Evolutionary conservation across 2,888 invertebrate species (phyloP).

Genomic region (Enchytraeus crypticus): DNA sequence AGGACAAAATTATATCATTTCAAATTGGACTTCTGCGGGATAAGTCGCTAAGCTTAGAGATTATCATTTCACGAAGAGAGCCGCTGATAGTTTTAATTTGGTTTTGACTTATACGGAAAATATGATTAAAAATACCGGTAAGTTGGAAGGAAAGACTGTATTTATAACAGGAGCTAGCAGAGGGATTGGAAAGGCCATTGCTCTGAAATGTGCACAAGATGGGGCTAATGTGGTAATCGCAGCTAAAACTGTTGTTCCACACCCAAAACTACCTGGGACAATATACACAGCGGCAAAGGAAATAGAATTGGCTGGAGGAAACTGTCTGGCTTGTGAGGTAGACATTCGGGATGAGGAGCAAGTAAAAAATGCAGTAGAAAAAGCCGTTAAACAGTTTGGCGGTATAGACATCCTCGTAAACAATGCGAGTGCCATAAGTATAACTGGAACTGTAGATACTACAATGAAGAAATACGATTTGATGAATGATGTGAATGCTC

Average conservation of each 20-base stretch:
- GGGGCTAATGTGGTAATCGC: conserved; percentile 85
- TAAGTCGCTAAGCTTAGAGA: no score
- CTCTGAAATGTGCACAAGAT: conserved; percentile 72
- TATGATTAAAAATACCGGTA: not conserved
- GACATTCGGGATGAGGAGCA: conserved; percentile 77
- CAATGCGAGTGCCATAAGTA: conserved; percentile 84
- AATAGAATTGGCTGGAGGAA: conserved; percentile 77
- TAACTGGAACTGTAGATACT: conserved; percentile 63
- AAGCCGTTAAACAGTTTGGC: conserved; percentile 74
- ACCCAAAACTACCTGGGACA: conserved; percentile 83
- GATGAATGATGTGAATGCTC: conserved; percentile 86
- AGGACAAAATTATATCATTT: no score
- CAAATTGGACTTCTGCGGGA: no score
- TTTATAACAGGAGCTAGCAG: conserved; percentile 93
- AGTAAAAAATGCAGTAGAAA: conserved; percentile 48
- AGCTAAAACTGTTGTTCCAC: conserved; percentile 80
- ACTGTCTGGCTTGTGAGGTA: conserved; percentile 74
- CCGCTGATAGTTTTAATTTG: no score
- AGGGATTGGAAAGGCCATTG: conserved; percentile 91
- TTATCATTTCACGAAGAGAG: no score
- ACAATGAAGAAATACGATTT: conserved; percentile 94
- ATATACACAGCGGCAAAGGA: conserved; percentile 83
- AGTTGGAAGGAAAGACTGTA: conserved; percentile 64
- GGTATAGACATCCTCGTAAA: conserved; percentile 87
- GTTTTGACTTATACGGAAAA: no score